Evolutionary conservation across 1,140 invertebrate species (phyloP).

Genomic region (Hylaeus volcanicus): DNA sequence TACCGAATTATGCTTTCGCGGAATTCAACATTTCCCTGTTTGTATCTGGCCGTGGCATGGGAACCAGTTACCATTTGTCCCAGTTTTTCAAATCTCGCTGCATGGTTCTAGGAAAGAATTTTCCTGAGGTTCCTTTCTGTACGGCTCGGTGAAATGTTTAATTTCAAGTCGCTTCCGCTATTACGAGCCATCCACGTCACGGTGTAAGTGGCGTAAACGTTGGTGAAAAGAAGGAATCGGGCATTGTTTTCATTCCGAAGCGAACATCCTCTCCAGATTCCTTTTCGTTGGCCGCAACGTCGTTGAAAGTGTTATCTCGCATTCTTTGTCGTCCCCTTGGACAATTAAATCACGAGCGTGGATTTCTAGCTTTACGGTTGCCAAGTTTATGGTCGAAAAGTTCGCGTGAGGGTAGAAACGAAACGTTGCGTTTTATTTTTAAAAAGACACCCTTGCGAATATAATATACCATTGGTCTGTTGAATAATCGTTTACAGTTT

Average conservation of each 20-base stretch:
- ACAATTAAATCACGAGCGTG: conserved; percentile 7
- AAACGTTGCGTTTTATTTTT: no score
- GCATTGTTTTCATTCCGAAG: conserved; percentile 54
- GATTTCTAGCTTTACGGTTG: background rate
- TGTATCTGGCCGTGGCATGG: no score
- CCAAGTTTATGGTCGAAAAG: background rate
- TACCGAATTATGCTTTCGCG: no score
- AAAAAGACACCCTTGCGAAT: no score
- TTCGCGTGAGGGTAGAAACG: background rate
- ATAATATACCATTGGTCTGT: no score
- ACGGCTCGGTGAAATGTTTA: conserved; percentile 25
- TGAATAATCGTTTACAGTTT: no score
- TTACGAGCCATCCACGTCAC: conserved; percentile 22
- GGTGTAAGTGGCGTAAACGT: background rate
- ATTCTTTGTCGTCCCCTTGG: conserved; percentile 8
- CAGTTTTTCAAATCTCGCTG: conserved; percentile 13
- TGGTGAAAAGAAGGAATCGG: background rate
- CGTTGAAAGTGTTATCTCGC: conserved; percentile 3
- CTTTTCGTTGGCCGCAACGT: background rate
- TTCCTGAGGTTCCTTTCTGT: background rate
- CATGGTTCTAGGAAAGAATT: background rate
- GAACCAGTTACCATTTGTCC: background rate
- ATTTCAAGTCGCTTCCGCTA: conserved; percentile 17
- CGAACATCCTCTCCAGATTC: conserved; percentile 8
- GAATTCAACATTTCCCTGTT: no score